These are phyloP conservation scores for Ectemnius cavifrons DNA, from an alignment of 2,888 invertebrate species.

Conservation along the genomic window DNA sequence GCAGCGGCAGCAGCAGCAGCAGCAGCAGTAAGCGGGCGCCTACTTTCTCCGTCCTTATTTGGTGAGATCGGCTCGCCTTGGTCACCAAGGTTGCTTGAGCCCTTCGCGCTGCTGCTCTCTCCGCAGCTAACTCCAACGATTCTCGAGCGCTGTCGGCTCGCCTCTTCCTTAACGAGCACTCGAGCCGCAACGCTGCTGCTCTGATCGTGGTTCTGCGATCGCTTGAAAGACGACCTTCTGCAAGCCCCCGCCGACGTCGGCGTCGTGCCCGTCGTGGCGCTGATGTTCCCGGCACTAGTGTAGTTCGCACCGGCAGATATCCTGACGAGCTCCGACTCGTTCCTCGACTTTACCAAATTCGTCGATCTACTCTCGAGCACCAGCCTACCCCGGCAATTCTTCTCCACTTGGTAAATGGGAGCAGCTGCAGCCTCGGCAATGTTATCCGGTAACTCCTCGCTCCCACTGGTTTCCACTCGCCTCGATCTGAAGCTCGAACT, in stretches of 20 bases:
- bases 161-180: conserved; percentile 61
- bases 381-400: conserved; percentile 21
- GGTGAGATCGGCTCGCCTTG: conserved; percentile 62
- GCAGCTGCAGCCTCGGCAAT: not conserved
- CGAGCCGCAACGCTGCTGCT: conserved; percentile 36
- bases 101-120: conserved; percentile 52
- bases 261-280: conserved; percentile 25
- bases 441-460: conserved; percentile 21
- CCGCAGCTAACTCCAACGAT: conserved; percentile 16
- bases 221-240: conserved; percentile 44
- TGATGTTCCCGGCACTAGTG: conserved; percentile 13
- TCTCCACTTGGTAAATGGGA: conserved; percentile 22
- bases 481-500: conserved; percentile 55
- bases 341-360: conserved; percentile 56
- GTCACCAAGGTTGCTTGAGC: conserved; percentile 55
- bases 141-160: conserved; percentile 37
- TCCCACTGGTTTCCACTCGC: conserved; percentile 23
- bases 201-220: conserved; percentile 60
- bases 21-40: conserved; percentile 57
- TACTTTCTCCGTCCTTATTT: conserved; percentile 72
- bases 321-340: conserved; percentile 48
- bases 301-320: conserved; percentile 29
- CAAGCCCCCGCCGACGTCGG: conserved; percentile 23
- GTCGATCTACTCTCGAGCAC: conserved; percentile 23
- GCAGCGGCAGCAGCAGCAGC: conserved; percentile 48